Base-by-base conservation (phyloP, 2,797 vertebrate genomes). In the Gadopsis bispinosus region DNA sequence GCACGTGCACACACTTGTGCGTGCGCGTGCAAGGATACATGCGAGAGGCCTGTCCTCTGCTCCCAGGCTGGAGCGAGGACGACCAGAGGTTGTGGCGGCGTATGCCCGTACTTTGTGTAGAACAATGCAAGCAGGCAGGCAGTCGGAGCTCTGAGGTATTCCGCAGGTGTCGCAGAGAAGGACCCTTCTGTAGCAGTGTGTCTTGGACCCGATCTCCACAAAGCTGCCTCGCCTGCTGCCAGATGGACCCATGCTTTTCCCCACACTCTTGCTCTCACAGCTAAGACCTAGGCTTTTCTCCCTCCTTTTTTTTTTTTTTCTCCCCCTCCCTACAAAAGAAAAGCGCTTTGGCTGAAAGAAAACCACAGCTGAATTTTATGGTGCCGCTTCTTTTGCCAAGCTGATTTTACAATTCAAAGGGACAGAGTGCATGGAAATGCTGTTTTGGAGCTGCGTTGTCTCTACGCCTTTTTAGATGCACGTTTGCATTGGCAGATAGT, bases 301-400 rank as follows among this genome's bases (percentile, higher is more conserved):
- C 89, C 89, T 83, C 83, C 80, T 83, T 83, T 86, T 87, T 81
- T 85, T 82, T 56, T 81, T 85, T 82, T 79, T 29, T 56, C 54
- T 17, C 63, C 85, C 79, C 78, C 83, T 62, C 83, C 81, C 81
- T 87, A 94, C 94, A 95, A 94, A 95, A 95, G 94, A 95, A 95
- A 96, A 95, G 94, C 92, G 94, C 94, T 95, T 96, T 96, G 95
- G 95, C 95, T 95, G 94, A 94, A 94, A 93, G 94, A 94, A 94
- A 95, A 94, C 94, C 95, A 95, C 95, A 95, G 95, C 95, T 95
- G 95, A 95, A 95, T 95, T 94, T 95, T 93, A 95, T 95, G 95
- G 94, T 93, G 92, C 91, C 89, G 91, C 93, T 93, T 95, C 94
- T 94, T 94, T 94, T 95, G 95, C 95, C 95, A 96, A 95, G 95